A percentile compares a stretch with the other conserved stretches of the same genome.
Evolutionary conservation across 2,113 vertebrate genomes (phyloP).

Genomic region (Procavia capensis): DNA sequence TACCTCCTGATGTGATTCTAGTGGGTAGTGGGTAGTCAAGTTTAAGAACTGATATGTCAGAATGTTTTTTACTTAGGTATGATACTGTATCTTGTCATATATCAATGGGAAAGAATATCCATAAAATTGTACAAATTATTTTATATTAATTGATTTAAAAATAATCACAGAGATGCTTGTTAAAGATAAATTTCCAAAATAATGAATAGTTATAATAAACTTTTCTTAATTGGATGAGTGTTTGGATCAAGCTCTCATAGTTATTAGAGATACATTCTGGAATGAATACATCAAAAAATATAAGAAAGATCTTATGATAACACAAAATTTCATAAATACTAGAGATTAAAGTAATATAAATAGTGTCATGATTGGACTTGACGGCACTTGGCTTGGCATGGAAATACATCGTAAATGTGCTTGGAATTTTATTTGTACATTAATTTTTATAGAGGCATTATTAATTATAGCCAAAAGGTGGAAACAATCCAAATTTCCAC

Average conservation of each 20-base stretch:
- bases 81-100: not conserved
- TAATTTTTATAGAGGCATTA: too few species aligned
- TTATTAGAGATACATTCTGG: too few species aligned
- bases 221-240: too few species aligned
- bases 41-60: not conserved
- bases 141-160: constrained; percentile 22
- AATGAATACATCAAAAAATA: not conserved
- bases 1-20: not conserved
- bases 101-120: not conserved
- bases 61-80: not conserved
- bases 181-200: too few species aligned
- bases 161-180: too few species aligned
- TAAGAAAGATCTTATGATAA: not conserved
- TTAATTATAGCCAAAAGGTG: too few species aligned
- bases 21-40: not conserved
- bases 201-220: too few species aligned
- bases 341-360: not conserved
- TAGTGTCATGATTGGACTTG: not conserved
- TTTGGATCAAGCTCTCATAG: too few species aligned
- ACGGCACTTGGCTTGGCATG: too few species aligned
- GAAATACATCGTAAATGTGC: too few species aligned
- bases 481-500: too few species aligned
- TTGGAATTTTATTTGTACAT: too few species aligned
- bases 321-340: not conserved
- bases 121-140: not conserved